Conservation (phyloP, 2,797 vertebrate species). For the Acrossocheilus fasciatus region DNA sequence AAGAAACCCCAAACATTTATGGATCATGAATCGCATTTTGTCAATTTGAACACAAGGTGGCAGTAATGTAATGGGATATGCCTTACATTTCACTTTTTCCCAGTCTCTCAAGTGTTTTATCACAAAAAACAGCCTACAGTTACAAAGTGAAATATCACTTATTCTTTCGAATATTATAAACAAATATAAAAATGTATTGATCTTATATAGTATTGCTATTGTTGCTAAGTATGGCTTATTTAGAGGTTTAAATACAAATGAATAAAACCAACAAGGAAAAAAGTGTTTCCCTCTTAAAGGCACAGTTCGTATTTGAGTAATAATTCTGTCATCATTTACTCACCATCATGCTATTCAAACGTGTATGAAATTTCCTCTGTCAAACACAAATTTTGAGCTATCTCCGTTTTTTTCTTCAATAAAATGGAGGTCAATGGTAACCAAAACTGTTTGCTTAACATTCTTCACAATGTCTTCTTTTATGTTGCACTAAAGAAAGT, state of each 20-base stretch:
- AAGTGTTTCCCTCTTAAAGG: neutral
- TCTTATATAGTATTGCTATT: neutral
- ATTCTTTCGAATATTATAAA: neutral
- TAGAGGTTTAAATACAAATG: neutral
- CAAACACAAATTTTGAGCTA: neutral
- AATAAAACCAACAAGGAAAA: neutral
- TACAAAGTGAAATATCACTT: neutral
- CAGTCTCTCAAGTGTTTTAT: neutral
- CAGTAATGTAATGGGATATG: neutral
- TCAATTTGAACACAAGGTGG: neutral
- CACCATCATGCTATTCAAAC: neutral
- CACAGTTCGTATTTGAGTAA: neutral
- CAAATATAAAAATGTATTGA: too few species aligned
- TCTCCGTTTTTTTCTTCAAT: too few species aligned
- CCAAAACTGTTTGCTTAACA: neutral
- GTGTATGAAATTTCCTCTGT: neutral
- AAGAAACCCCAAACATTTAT: neutral
- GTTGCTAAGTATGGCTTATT: neutral
- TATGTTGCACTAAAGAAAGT: neutral
- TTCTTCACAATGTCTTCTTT: neutral
- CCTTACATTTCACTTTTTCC: neutral
- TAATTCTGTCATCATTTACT: neutral
- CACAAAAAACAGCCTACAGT: neutral
- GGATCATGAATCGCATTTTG: neutral
- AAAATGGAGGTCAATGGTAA: neutral